Evolutionary conservation across 2,113 vertebrate genomes (phyloP).

Genomic region (Cryptoleucopteryx plumbea): DNA sequence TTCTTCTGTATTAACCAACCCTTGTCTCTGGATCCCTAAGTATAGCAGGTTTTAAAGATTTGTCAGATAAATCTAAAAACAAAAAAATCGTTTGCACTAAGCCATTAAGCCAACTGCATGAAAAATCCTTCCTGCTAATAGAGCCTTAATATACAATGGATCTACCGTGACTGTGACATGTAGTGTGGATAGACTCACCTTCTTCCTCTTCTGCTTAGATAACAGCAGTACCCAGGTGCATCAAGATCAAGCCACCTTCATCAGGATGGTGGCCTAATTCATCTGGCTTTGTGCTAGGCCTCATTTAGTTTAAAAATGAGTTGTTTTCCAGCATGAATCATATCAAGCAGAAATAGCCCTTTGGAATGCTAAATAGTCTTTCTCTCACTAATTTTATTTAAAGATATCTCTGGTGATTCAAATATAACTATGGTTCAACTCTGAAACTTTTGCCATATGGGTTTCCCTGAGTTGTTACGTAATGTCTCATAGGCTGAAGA

Average conservation of each 20-base stretch:
- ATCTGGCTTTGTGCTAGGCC: neutral
- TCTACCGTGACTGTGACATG: neutral
- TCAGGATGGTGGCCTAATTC: neutral
- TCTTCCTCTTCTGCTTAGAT: neutral
- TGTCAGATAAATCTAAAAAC: neutral
- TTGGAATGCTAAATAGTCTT: neutral
- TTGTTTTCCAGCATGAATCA: neutral
- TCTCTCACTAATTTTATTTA: slow-evolving; percentile 11
- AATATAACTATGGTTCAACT: neutral
- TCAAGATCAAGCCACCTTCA: neutral
- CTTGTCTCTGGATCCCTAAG: neutral
- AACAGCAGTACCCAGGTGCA: neutral
- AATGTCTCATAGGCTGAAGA: neutral
- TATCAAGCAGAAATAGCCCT: neutral
- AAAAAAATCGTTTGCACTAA: neutral
- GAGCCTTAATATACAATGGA: neutral
- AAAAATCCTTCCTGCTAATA: neutral
- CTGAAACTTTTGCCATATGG: neutral
- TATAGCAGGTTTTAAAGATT: neutral
- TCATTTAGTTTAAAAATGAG: neutral
- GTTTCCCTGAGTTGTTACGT: neutral
- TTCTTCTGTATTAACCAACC: neutral
- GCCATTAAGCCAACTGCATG: neutral
- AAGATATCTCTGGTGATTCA: neutral
- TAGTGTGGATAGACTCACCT: neutral